Conservation (phyloP, 2,888 invertebrate genomes). For the Diarsia dahlii region DNA sequence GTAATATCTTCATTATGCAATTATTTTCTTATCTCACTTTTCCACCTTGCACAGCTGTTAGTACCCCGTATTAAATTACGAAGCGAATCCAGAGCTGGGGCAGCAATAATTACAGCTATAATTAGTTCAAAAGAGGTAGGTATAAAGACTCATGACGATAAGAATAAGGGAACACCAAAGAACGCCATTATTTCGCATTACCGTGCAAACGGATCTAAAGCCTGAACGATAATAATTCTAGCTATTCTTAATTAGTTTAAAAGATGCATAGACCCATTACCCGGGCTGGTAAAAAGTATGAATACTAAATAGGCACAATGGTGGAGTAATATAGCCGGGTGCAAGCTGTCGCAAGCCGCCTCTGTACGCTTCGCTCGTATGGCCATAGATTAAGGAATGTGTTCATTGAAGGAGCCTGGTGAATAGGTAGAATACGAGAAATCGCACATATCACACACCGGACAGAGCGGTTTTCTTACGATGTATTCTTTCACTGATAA, state of each 20-base stretch:
- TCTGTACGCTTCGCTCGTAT: constrained; percentile 40
- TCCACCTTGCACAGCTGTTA: no score
- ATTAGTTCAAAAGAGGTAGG: no score
- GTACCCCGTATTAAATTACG: no score
- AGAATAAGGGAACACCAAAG: no score
- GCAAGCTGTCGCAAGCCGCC: constrained; percentile 61
- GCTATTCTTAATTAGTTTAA: constrained; percentile 23
- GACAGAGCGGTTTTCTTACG: no score
- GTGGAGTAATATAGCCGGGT: constrained; percentile 45
- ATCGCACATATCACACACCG: no score
- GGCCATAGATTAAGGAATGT: constrained; percentile 33
- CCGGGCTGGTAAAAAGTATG: constrained; percentile 40
- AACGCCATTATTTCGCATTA: not conserved
- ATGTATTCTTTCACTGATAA: no score
- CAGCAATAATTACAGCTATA: no score
- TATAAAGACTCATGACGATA: no score
- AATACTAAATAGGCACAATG: constrained; percentile 54
- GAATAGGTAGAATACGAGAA: not conserved
- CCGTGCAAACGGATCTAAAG: not conserved
- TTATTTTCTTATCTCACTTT: no score
- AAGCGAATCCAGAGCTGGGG: no score
- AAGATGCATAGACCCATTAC: constrained; percentile 29
- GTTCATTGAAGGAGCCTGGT: constrained; percentile 20
- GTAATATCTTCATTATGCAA: no score
- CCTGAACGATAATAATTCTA: not conserved